Evolutionary conservation across 1,140 invertebrate genomes (phyloP), one percentile per base, ranked within the genome.

Genomic region (Bemisia tabaci): DNA sequence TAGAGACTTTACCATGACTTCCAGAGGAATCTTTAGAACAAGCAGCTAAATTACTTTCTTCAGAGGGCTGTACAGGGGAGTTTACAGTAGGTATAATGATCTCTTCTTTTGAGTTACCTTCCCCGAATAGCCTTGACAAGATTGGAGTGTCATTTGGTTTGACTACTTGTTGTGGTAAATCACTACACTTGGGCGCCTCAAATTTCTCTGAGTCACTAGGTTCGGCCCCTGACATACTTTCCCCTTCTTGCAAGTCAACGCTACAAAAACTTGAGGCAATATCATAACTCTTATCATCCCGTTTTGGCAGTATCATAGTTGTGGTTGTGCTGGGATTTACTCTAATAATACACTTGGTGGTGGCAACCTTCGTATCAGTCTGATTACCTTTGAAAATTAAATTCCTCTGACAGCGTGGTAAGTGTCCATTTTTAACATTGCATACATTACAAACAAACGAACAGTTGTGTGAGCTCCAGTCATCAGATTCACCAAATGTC

Each of bases 401-500:
- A 17, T 48, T 48, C 17, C 33, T 48, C 33, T 5, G 33, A 48
- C 33, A 48, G 17, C 33, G 33, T 9, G 33, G 33, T 48, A 48
- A 48, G 17, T 48, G 33, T 48, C 33, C 33, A 48, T 48, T 48
- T 48, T 48, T 48, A 9, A 48, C 17, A 17, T 48, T 48, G 17
- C 33, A 48, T 9, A 48, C 33, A 48, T 48, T 48, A 48, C 33
- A 48, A 5, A 17, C 17, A 48, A 48, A 48, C 17, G 17, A 48
- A 48, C 33, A 48, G 5, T 62, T 11, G 23, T 1, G 27, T 27
- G 39, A 63, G 12, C 33, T 48, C 33, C 33, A 48, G 17, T 17
- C 33, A 73, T 88, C 85, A 68, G 82, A 82, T 70, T 88, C 85
- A 59, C 80, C 82, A 73, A 88, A 90, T 9, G 87, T 82, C 71